Conservation (phyloP, 53 echinoderm and acorn worm genomes). For the Zoroaster sp. region DNA sequence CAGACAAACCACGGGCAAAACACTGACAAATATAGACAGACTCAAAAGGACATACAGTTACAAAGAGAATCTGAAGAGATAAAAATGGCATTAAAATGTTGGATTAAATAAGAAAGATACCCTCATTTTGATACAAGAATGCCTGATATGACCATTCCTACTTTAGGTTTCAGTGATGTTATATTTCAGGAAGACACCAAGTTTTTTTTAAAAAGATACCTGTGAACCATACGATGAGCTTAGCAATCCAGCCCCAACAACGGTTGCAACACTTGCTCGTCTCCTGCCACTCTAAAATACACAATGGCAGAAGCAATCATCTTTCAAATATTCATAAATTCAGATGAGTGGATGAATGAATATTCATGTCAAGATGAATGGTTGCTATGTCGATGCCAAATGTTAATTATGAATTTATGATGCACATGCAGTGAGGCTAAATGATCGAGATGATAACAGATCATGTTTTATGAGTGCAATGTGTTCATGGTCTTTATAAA, state of each 20-base stretch:
- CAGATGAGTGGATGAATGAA: neutral
- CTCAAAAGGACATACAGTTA: too few relatives aligned
- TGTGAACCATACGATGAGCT: conserved; percentile 17
- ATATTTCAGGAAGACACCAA: neutral
- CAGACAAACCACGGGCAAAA: neutral
- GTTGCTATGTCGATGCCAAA: neutral
- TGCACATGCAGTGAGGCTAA: neutral
- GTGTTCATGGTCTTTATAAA: too few relatives aligned
- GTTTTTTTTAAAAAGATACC: conserved; percentile 35
- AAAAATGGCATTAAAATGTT: neutral
- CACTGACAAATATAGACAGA: too few relatives aligned
- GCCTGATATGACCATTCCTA: neutral
- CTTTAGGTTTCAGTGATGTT: neutral
- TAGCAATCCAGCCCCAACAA: conserved; percentile 66
- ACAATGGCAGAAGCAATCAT: neutral
- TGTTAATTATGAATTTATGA: neutral
- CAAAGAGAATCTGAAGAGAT: too few relatives aligned
- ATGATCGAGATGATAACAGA: too few relatives aligned
- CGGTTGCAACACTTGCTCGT: conserved; percentile 72
- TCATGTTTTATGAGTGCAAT: too few relatives aligned
- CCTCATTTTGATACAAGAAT: neutral
- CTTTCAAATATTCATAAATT: neutral
- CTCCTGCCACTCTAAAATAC: conserved; percentile 53
- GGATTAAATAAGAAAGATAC: neutral
- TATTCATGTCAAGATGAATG: neutral